Percentiles rank a stretch among this genome's conserved stretches.
Conservation (phyloP, 2,888 invertebrate genomes). For the Octonoba sinensis region DNA sequence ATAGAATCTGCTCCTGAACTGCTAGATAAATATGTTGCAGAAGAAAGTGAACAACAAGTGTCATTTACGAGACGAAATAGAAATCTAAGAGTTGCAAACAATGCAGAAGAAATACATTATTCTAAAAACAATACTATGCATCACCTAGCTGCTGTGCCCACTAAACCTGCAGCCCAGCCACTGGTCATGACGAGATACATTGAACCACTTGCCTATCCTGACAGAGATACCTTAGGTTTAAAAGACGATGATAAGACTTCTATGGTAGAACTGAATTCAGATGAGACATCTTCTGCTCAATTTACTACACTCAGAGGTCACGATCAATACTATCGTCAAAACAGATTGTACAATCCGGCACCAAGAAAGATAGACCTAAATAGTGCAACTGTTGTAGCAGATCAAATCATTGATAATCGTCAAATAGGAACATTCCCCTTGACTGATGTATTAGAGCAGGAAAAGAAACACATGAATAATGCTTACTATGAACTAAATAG, state of each 20-base stretch:
- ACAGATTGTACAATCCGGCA: conserved; percentile 44
- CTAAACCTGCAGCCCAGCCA: conserved; percentile 9
- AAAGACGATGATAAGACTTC: conserved; percentile 31
- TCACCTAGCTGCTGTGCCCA: neutral
- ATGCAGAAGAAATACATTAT: conserved; percentile 9
- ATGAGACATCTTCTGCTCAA: conserved; percentile 13
- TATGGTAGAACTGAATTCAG: conserved; percentile 25
- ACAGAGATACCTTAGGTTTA: conserved; percentile 20
- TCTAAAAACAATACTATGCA: conserved; percentile 8
- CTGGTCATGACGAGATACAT: conserved; percentile 46
- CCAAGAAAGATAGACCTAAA: conserved; percentile 48
- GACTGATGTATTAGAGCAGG: conserved; percentile 9
- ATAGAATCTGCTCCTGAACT: neutral
- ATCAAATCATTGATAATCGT: conserved; percentile 34
- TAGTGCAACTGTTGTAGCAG: conserved; percentile 55
- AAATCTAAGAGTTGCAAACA: conserved; percentile 14
- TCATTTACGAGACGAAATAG: conserved; percentile 22
- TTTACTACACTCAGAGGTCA: conserved; percentile 41
- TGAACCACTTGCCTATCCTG: conserved; percentile 43
- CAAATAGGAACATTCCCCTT: neutral
- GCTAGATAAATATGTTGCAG: conserved; percentile 14
- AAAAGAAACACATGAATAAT: conserved; percentile 28
- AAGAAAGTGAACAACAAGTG: conserved; percentile 33
- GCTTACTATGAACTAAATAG: conserved; percentile 45
- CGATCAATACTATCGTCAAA: conserved; percentile 32